Percentiles rank a stretch among this genome's conserved stretches.
Conservation (phyloP, 2,113 vertebrate species). For the Butastur rufipennis region DNA sequence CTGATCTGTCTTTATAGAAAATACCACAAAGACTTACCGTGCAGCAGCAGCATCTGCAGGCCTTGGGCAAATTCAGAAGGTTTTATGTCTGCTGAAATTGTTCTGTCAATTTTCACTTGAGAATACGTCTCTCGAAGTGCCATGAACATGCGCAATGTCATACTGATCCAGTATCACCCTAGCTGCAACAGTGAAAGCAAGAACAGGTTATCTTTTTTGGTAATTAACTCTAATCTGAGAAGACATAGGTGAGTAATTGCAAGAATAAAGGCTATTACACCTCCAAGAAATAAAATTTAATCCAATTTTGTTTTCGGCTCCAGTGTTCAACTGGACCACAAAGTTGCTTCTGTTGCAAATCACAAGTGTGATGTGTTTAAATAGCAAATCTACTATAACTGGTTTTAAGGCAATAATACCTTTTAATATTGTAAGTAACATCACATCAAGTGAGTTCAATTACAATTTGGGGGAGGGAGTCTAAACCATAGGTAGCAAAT, state of each 20-base stretch:
- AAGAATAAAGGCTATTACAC: not conserved
- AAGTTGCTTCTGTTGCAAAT: not conserved
- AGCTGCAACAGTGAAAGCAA: not conserved
- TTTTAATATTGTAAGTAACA: not conserved
- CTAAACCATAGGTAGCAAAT: not conserved
- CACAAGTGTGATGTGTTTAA: not conserved
- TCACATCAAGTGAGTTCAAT: not conserved
- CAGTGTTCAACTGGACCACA: not conserved
- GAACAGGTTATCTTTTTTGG: not conserved
- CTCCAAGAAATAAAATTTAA: not conserved
- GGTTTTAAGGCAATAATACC: not conserved
- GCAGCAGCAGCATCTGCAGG: not conserved
- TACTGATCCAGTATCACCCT: not conserved
- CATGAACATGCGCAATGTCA: not conserved
- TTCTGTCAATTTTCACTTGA: not conserved
- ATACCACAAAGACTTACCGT: not conserved
- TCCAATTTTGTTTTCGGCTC: not conserved
- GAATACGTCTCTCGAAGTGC: not conserved
- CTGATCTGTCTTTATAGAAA: not conserved
- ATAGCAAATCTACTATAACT: not conserved
- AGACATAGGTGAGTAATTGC: not conserved
- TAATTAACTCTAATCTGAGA: constrained; percentile 22
- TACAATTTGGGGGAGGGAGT: not conserved
- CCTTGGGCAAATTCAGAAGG: not conserved
- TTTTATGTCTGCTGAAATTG: not conserved